Percentiles rank a stretch among this genome's conserved stretches.
Evolutionary conservation across 2,113 vertebrate genomes (phyloP).

Genomic region (Phrynocephalus versicolor): DNA sequence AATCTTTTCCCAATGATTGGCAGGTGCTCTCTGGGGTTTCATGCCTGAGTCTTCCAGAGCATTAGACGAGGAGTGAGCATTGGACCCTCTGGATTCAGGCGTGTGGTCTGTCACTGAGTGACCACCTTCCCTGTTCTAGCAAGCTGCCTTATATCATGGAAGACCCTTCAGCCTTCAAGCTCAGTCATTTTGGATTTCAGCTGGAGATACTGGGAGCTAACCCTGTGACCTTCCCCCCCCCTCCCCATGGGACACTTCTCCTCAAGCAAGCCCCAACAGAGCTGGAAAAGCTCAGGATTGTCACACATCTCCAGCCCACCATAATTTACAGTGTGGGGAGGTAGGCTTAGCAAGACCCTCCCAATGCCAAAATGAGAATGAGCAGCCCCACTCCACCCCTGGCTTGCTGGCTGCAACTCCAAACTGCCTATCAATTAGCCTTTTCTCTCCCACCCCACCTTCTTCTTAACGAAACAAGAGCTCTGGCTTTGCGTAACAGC

Average conservation of each 20-base stretch:
- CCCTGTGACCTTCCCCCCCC: neutral
- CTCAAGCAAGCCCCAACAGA: too few relatives aligned
- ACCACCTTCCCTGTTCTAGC: too few relatives aligned
- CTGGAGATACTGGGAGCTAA: neutral
- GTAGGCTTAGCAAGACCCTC: neutral
- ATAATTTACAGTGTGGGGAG: accelerated
- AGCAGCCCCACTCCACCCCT: constrained; percentile 18
- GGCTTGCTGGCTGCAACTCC: constrained; percentile 15
- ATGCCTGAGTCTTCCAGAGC: too few relatives aligned
- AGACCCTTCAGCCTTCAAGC: too few relatives aligned
- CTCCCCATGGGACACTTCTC: too few relatives aligned
- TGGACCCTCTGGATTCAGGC: too few relatives aligned
- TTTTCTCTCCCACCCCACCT: neutral
- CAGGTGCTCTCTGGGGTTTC: too few relatives aligned
- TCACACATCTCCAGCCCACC: neutral
- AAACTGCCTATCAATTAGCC: constrained; percentile 46
- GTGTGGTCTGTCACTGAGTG: too few relatives aligned
- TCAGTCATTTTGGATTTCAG: neutral
- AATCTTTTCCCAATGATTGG: too few relatives aligned
- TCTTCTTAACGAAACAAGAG: constrained; percentile 45
- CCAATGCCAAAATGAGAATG: neutral
- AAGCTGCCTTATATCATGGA: too few relatives aligned
- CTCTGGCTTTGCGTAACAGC: constrained; percentile 53
- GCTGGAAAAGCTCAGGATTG: too few relatives aligned
- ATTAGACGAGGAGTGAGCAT: too few relatives aligned